Conservation (phyloP, 2,113 vertebrate genomes). For the Ptilorrhoa leucosticta region DNA sequence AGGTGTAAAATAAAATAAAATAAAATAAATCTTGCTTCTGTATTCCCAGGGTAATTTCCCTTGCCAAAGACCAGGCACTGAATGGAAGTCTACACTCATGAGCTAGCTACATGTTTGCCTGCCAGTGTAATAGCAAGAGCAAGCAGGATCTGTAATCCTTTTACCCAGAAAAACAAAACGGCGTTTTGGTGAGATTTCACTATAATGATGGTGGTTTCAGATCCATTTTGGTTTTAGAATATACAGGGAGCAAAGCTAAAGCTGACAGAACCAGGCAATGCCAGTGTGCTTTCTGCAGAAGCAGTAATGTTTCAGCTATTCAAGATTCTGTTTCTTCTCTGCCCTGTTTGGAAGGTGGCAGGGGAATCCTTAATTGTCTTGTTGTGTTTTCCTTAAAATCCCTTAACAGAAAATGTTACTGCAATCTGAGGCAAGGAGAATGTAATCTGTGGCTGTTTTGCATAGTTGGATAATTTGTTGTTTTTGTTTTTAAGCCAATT, state of each 20-base stretch:
- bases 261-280: neutral
- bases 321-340: neutral
- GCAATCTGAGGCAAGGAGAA: neutral
- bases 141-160: neutral
- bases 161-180: neutral
- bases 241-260: neutral
- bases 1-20: neutral
- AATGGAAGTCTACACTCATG: neutral
- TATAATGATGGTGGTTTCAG: neutral
- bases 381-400: neutral
- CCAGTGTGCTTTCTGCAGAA: neutral
- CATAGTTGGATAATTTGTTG: constrained; percentile 15
- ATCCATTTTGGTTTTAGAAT: neutral
- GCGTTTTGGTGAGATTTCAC: neutral
- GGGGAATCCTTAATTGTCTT: neutral
- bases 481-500: neutral
- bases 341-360: neutral
- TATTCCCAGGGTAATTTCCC: neutral
- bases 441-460: constrained; percentile 3
- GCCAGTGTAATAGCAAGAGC: neutral
- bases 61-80: neutral
- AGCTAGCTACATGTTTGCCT: neutral
- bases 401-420: neutral
- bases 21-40: neutral
- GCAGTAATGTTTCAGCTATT: neutral